Evolutionary conservation across 2,797 vertebrate genomes (phyloP).

Genomic region (Urosaurus nigricauda): DNA sequence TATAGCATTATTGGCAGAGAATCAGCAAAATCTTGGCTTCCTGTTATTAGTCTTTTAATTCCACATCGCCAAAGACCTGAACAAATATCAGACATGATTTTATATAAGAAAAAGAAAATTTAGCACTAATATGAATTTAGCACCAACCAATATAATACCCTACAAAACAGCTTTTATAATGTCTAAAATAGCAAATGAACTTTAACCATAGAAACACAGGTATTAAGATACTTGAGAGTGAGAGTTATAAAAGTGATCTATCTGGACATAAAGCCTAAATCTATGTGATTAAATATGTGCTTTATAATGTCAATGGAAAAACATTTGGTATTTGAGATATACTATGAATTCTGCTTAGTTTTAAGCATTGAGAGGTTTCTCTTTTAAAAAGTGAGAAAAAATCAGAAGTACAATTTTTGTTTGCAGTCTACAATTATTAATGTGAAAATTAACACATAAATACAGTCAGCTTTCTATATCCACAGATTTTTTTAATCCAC

Average conservation of each 20-base stretch:
- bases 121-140: constrained; percentile 23
- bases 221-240: constrained; percentile 1
- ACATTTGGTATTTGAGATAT: constrained; percentile 27
- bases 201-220: constrained; percentile 6
- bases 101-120: constrained; percentile 26
- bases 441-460: too few relatives aligned
- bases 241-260: neutral
- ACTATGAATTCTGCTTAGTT: constrained; percentile 15
- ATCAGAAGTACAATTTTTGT: constrained; percentile 31
- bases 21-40: neutral
- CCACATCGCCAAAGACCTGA: constrained; percentile 12
- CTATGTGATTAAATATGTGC: neutral
- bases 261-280: constrained; percentile 6
- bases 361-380: fast-evolving
- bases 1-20: constrained; percentile 8
- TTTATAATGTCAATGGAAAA: neutral
- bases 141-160: constrained; percentile 5
- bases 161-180: neutral
- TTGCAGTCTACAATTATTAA: too few relatives aligned
- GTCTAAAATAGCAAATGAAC: neutral
- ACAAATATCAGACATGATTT: constrained; percentile 4
- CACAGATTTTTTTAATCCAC: too few relatives aligned
- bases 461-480: too few relatives aligned
- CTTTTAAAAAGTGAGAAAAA: constrained; percentile 18
- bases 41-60: constrained; percentile 2